A percentile compares a stretch with the other conserved stretches of the same genome.
Conservation (phyloP, 2,113 vertebrate species). For the Sander vitreus region DNA sequence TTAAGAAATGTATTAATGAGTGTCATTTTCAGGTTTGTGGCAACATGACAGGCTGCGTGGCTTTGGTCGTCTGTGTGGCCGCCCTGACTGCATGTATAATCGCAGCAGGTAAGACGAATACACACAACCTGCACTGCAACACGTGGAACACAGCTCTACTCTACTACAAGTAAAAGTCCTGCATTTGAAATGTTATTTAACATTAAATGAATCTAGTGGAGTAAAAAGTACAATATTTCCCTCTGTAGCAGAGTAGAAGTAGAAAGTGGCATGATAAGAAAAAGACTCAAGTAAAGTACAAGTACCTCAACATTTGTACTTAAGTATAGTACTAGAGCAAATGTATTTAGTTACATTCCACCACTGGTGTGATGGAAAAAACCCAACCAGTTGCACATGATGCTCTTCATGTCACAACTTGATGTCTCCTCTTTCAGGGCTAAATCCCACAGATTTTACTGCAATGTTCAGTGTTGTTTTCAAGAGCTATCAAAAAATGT, state of each 20-base stretch:
- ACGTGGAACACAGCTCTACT: background rate
- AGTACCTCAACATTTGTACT: too few species aligned
- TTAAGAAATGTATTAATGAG: background rate
- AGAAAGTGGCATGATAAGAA: too few species aligned
- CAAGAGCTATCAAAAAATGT: background rate
- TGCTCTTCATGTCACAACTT: background rate
- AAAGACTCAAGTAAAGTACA: too few species aligned
- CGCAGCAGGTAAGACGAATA: slow-evolving; percentile 75
- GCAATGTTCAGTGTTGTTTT: background rate
- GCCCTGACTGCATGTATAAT: slow-evolving; percentile 50
- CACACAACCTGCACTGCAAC: background rate
- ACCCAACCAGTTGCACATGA: background rate
- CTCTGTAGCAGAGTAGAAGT: too few species aligned
- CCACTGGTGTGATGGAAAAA: too few species aligned
- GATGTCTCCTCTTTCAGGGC: background rate
- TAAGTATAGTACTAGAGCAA: too few species aligned
- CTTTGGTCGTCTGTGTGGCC: slow-evolving; percentile 48
- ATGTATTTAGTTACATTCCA: too few species aligned
- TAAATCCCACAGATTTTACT: background rate
- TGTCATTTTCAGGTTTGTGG: slow-evolving; percentile 32
- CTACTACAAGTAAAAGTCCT: too few species aligned
- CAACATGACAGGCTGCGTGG: slow-evolving; percentile 62
- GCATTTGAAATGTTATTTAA: too few species aligned
- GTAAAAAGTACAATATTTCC: too few species aligned
- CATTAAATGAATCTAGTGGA: too few species aligned